Percentiles rank a stretch among this genome's conserved stretches.
Evolutionary conservation across 1,140 invertebrate genomes (phyloP).

Genomic region (Drosophila dunni): DNA sequence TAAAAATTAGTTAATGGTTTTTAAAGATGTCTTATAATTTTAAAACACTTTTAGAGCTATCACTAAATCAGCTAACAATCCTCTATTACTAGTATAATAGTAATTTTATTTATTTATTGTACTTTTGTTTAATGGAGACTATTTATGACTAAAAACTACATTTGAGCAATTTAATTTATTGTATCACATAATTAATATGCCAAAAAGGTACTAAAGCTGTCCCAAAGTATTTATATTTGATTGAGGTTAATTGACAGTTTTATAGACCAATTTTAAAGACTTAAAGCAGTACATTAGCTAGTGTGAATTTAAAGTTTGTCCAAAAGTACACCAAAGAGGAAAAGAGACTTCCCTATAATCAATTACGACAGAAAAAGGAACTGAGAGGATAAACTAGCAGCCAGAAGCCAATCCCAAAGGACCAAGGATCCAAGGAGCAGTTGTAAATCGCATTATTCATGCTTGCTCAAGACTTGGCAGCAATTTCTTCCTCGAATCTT

Average conservation of each 20-base stretch:
- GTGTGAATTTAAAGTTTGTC: conserved; percentile 22
- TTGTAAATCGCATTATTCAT: conserved; percentile 55
- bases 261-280: conserved; percentile 3
- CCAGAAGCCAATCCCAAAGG: conserved; percentile 14
- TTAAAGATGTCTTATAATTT: no score
- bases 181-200: no score
- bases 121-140: no score
- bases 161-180: no score
- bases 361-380: neutral
- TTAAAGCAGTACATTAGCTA: conserved; percentile 26
- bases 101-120: no score
- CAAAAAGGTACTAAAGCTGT: no score
- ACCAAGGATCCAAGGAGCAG: conserved; percentile 26
- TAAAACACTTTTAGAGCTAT: no score
- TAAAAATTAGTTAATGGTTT: no score
- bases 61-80: no score
- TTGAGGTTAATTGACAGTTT: conserved; percentile 35
- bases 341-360: conserved; percentile 1
- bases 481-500: conserved; percentile 21
- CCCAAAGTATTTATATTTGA: no score
- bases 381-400: neutral
- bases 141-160: no score
- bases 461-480: conserved; percentile 54
- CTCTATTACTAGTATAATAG: no score
- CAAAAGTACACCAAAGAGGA: conserved; percentile 9